phyloP scores from a whole-genome alignment of 2,888 invertebrate genomes.

The Epiblema foenella region DNA sequence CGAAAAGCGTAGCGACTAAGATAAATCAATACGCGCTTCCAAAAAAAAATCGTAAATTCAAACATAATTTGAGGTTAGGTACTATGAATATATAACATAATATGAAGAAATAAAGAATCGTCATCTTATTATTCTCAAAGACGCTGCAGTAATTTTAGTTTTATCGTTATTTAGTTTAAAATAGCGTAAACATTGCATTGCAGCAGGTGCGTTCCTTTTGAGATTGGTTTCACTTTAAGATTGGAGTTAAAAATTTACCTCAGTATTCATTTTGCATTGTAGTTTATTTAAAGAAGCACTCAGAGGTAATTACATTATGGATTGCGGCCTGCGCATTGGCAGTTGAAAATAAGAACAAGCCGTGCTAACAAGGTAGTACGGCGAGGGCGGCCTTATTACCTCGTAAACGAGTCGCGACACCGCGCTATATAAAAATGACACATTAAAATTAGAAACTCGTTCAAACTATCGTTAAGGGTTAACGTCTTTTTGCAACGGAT shows the following conservation, averaged over 20 bases:
- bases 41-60: no score
- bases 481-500: neutral
- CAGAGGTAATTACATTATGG: constrained; percentile 68
- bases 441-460: constrained; percentile 17
- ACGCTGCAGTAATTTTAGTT: no score
- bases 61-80: no score
- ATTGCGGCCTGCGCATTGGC: constrained; percentile 50
- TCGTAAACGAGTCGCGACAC: constrained; percentile 34
- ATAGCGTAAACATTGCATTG: no score
- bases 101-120: no score
- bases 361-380: constrained; percentile 53
- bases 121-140: no score
- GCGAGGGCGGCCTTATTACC: constrained; percentile 36
- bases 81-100: no score
- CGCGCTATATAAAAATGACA: constrained; percentile 29
- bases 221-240: neutral
- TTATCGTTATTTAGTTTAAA: no score
- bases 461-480: neutral
- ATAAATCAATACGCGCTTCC: no score
- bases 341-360: constrained; percentile 53
- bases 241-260: constrained; percentile 20
- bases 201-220: no score
- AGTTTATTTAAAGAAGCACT: constrained; percentile 71
- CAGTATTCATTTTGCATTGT: constrained; percentile 59
- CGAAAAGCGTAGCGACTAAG: neutral